Conservation (phyloP, 2,113 vertebrate genomes). For the Bujurquina vittata region DNA sequence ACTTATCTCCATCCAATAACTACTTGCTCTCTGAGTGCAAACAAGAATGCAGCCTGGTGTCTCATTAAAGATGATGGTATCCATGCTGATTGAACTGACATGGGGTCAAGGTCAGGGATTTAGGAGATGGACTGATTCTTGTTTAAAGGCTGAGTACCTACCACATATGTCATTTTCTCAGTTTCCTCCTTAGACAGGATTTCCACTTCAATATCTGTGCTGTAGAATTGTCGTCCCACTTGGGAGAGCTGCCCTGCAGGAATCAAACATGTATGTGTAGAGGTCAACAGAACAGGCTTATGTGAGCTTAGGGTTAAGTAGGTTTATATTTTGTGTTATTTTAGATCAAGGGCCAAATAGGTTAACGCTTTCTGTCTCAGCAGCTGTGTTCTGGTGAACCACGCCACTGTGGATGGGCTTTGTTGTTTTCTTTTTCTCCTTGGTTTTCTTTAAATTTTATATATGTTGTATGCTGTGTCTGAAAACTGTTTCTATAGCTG, state of each 20-base stretch:
- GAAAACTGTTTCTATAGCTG: not conserved
- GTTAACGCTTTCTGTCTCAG: not conserved
- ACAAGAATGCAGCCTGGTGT: not conserved
- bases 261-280: conserved; percentile 3
- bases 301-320: not conserved
- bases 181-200: conserved; percentile 83
- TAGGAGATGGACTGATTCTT: not conserved
- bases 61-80: conserved; percentile 1
- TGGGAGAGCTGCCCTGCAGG: conserved; percentile 79
- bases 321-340: not conserved
- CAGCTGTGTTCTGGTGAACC: not conserved
- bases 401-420: too few species aligned
- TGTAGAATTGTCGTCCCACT: conserved; percentile 83
- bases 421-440: not conserved
- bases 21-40: conserved; percentile 31
- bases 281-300: not conserved
- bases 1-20: conserved; percentile 51
- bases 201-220: conserved; percentile 82
- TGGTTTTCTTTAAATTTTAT: not conserved
- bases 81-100: not conserved
- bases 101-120: not conserved
- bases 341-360: not conserved
- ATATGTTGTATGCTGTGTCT: not conserved
- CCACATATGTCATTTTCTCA: conserved; percentile 82
- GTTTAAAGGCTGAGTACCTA: conserved; percentile 38